Percentiles rank a stretch among this genome's conserved stretches.
Evolutionary conservation across 2,888 invertebrate species (phyloP).

Genomic region (Parascotia fuliginaria): DNA sequence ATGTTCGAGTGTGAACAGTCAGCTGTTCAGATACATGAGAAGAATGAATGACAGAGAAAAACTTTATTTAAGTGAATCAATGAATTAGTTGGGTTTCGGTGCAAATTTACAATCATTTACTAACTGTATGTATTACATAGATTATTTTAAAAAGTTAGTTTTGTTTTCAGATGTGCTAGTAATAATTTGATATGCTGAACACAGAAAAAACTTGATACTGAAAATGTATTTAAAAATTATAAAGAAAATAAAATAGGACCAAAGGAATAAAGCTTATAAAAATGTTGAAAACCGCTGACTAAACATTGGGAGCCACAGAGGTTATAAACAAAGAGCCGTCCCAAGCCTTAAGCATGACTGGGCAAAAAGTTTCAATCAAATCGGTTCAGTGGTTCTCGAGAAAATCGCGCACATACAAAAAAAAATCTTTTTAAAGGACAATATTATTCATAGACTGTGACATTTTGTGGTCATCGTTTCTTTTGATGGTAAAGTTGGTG

Average conservation of each 20-base stretch:
- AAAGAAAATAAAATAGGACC: not conserved
- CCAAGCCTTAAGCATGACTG: slow-evolving; percentile 1
- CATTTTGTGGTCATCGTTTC: not conserved
- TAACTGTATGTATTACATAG: too few species aligned
- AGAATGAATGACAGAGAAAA: too few species aligned
- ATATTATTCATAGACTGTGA: not conserved
- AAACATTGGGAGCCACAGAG: slow-evolving; percentile 3
- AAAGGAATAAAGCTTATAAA: not conserved
- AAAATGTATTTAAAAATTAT: too few species aligned
- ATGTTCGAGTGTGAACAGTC: too few species aligned
- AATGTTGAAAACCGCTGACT: not conserved
- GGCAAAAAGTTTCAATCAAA: slow-evolving; percentile 11
- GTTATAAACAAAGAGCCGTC: slow-evolving; percentile 3
- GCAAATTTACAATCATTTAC: too few species aligned
- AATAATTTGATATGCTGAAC: too few species aligned
- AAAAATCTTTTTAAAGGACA: not conserved
- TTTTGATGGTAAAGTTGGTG: too few species aligned
- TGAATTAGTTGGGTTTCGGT: too few species aligned
- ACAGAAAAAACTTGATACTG: not conserved
- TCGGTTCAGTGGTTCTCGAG: not conserved
- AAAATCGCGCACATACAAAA: slow-evolving; percentile 1
- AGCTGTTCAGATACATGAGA: too few species aligned
- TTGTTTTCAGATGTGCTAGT: too few species aligned
- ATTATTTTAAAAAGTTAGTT: too few species aligned
- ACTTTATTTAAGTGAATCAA: too few species aligned